Evolutionary conservation across 2,113 vertebrate genomes (phyloP), one percentile per base, ranked within the genome.

Genomic region (Zapornia atra): DNA sequence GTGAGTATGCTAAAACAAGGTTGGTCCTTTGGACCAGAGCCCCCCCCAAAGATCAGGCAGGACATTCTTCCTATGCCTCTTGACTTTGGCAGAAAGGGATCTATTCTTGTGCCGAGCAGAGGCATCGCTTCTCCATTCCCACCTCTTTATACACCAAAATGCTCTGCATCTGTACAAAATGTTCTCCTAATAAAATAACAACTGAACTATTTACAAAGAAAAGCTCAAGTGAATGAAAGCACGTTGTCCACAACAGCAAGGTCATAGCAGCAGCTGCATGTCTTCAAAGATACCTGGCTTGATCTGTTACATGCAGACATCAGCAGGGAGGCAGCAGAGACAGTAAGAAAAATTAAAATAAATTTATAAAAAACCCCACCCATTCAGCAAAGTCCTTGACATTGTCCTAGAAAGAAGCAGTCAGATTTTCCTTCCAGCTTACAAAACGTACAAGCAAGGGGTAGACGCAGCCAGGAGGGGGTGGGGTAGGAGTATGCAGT

Each of bases 221-320:
- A 78, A 82, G 56, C 79, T 60, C 71, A 20, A 82, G 83, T 28
- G 60, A 91, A 82, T 61, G 65, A 46, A 71, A 42, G 72, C 29
- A 4, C 66, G 40, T 73, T 8, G 6, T 77, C 88, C 54, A 81
- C 76, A 85, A 78, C 12, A 94, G 84, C 84, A 85, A 94, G 48
- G 63, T 53, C 82, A 70, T 26, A 96, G 93, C 95, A 96, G 93
- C 90, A 96, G 40, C 20, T 60, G 71, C 64, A n/a, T 64, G 61
- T 46, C 61, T 59, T 72, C 28, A 25, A 7, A 29, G 15, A 82
- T 11, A 90, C 40, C 31, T 44, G 29, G 54, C 9, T 31, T 24
- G 13, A 68, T 42, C 61, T 31, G 44, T 29, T 65, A 33, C 69
- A 60, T 68, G 77, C 51, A 42, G 11, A 46, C 61, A 19, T 70